Base-by-base conservation (phyloP, 2,113 vertebrate genomes). In the Gambusia affinis region DNA sequence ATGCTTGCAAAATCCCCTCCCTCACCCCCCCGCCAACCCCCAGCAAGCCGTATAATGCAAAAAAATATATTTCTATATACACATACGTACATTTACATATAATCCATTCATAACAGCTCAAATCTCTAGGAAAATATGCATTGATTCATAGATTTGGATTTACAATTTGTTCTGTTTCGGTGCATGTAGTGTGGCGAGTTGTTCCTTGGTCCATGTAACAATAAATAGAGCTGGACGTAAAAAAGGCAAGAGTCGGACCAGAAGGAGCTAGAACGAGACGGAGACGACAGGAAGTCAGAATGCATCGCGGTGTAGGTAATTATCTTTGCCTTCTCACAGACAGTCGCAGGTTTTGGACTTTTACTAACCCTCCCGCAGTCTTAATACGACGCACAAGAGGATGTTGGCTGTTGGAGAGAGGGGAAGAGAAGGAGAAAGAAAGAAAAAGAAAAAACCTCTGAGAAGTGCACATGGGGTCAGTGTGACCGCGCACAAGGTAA, bases 51-150 rank as follows among this genome's bases (percentile, higher is more conserved):
- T 91, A 92, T 93, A 92, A 92, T 92, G 92, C 91, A 93, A 93
- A 94, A 94, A 92, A 57, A 94, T 94, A 94, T 94, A 94, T 93
- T 93, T 94, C 88, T 94, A 94, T 94, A 91, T 93, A 93, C 92
- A 94, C 85, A 92, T 92, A 93, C 84, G 86, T 93, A 93, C 91
- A 92, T 92, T 89, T 93, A 93, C 92, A 93, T 94, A 93, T 92
- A 93, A 90, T 92, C 90, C 89, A 93, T 92, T 92, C 88, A 92
- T 91, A 92, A 88, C 92, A 93, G 89, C 87, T 92, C 92, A 91
- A 85, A 89, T 94, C 89, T 93, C 92, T 93, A 93, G 89, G 91
- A 94, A 94, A 94, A 94, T 94, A 94, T 89, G 90, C 89, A 90
- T 92, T 85, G 81, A 89, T 91, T 93, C 88, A 92, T 90, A 92